Percentiles rank a stretch among this genome's conserved stretches.
Conservation (phyloP, 2,113 vertebrate species). For the Odontophorus gujanensis region DNA sequence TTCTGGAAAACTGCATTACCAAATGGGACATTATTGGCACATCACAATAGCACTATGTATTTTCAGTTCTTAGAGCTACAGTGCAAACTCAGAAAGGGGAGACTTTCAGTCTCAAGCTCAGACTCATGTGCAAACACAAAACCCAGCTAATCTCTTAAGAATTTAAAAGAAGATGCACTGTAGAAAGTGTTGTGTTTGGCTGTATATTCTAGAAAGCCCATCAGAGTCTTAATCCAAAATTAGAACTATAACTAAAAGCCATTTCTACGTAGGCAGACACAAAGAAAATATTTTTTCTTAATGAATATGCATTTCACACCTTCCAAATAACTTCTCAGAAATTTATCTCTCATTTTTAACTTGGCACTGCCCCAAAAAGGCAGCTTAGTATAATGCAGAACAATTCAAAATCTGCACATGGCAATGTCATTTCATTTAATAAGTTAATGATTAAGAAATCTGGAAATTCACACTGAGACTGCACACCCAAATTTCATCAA, state of each 20-base stretch:
- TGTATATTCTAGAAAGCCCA: not conserved
- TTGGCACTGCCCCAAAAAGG: not conserved
- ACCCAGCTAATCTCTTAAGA: not conserved
- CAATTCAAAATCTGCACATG: not conserved
- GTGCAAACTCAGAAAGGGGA: not conserved
- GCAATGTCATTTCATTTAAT: not conserved
- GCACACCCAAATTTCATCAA: not conserved
- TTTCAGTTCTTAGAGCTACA: not conserved
- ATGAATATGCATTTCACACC: not conserved
- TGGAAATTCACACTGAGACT: not conserved
- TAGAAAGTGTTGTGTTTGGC: not conserved
- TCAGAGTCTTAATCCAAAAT: not conserved
- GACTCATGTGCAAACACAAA: not conserved
- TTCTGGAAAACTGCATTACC: not conserved
- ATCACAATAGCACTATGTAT: not conserved
- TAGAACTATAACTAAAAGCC: not conserved
- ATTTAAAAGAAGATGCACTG: not conserved
- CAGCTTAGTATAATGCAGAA: not conserved
- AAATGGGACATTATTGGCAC: not conserved
- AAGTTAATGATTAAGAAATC: slow-evolving; percentile 3
- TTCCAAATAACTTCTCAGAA: not conserved
- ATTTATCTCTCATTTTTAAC: not conserved
- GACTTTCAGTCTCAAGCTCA: not conserved
- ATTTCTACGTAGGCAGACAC: not conserved
- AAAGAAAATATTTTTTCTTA: not conserved